These are phyloP conservation scores for Entomobrya multifasciata DNA, from an alignment of 2,888 invertebrate species.

Conservation along the genomic window DNA sequence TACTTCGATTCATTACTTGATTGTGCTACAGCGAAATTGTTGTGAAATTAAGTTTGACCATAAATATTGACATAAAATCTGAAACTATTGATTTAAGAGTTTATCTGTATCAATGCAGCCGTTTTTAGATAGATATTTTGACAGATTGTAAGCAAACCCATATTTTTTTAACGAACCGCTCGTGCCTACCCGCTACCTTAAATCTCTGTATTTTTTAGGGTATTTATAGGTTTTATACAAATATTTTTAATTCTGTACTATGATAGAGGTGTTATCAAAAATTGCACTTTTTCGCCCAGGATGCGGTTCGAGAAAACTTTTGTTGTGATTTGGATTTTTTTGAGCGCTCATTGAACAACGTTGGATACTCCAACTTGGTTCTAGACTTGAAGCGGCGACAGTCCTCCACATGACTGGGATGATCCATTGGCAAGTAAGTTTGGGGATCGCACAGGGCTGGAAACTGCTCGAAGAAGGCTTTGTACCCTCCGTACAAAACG, in stretches of 20 bases:
- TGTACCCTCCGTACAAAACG: constrained; percentile 94
- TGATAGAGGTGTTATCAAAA: constrained; percentile 30
- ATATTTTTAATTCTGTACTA: constrained; percentile 2
- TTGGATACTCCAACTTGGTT: constrained; percentile 84
- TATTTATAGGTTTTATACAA: neutral
- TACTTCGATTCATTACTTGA: too few species aligned
- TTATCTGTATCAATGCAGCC: too few species aligned
- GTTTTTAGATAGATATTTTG: neutral
- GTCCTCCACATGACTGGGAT: constrained; percentile 88
- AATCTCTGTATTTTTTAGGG: neutral
- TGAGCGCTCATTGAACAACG: constrained; percentile 18
- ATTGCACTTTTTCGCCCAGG: constrained; percentile 66
- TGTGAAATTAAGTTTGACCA: too few species aligned
- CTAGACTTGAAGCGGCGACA: constrained; percentile 88
- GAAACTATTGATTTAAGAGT: too few species aligned
- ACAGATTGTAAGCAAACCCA: neutral
- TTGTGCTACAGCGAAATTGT: too few species aligned
- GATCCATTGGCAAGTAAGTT: constrained; percentile 91
- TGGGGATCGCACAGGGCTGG: constrained; percentile 87
- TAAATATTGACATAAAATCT: too few species aligned
- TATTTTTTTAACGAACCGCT: neutral
- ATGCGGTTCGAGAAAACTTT: constrained; percentile 39
- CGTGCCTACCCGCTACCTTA: neutral
- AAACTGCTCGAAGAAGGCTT: constrained; percentile 88
- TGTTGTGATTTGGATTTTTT: constrained; percentile 57